Percentiles rank a stretch among this genome's conserved stretches.
Conservation (phyloP, 2,113 vertebrate species). For the Salvelinus namaycush region DNA sequence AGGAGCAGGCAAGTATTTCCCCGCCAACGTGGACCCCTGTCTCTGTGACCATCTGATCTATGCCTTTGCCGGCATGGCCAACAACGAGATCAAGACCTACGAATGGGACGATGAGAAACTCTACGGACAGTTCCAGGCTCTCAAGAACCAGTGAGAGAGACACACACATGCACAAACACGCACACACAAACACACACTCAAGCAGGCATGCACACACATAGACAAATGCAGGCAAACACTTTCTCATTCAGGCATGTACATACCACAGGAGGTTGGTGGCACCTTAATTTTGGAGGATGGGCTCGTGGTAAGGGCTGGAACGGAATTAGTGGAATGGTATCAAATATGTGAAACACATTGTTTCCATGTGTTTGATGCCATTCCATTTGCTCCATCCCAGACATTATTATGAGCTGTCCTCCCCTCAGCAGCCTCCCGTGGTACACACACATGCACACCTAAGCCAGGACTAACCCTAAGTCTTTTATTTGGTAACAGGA, state of each 20-base stretch:
- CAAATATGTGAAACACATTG: too few species aligned
- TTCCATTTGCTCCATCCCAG: too few species aligned
- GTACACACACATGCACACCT: background rate
- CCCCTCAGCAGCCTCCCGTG: too few species aligned
- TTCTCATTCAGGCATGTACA: background rate
- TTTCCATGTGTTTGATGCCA: too few species aligned
- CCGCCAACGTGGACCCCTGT: slow-evolving; percentile 68
- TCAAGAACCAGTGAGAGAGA: slow-evolving; percentile 67
- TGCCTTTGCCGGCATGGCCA: slow-evolving; percentile 68
- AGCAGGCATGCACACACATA: background rate
- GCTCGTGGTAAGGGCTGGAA: too few species aligned
- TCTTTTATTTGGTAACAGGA: slow-evolving; percentile 47
- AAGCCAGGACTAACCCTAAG: too few species aligned
- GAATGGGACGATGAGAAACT: slow-evolving; percentile 70
- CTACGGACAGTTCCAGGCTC: slow-evolving; percentile 66
- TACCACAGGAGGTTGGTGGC: too few species aligned
- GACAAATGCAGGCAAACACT: background rate
- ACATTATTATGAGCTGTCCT: too few species aligned
- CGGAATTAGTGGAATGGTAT: too few species aligned
- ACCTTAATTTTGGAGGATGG: too few species aligned
- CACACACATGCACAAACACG: background rate
- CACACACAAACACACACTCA: background rate
- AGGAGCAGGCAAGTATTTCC: slow-evolving; percentile 69
- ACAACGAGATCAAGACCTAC: slow-evolving; percentile 63
- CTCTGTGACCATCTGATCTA: slow-evolving; percentile 75